These are phyloP conservation scores for Marmota monax DNA, from an alignment of 2,113 vertebrate genomes.

Conservation along the genomic window DNA sequence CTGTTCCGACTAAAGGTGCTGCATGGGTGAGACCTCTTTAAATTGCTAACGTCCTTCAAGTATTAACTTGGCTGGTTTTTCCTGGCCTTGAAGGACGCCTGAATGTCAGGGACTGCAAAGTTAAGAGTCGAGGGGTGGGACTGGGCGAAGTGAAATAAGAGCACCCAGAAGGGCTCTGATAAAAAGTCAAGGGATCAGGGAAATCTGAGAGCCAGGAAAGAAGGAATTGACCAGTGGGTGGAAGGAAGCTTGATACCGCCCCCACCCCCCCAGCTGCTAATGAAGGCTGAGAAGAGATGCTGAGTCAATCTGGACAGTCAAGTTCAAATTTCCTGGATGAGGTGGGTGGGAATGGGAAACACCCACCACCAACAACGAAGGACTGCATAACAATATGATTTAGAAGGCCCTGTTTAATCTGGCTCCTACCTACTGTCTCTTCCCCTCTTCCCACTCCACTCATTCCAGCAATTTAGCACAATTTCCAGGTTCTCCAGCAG, in stretches of 20 bases:
- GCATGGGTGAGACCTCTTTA: background rate
- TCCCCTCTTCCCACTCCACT: background rate
- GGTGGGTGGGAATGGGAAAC: background rate
- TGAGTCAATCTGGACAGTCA: background rate
- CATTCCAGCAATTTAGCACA: background rate
- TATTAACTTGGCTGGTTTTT: background rate
- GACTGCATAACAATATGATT: background rate
- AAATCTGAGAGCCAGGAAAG: background rate
- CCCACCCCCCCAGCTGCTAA: background rate
- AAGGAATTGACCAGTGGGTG: background rate
- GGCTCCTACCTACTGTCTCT: background rate
- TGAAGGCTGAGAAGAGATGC: background rate
- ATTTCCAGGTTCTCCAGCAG: background rate
- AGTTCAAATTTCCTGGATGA: background rate
- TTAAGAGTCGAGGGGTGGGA: background rate
- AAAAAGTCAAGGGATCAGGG: background rate
- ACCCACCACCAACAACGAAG: too few relatives aligned
- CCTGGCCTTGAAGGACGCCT: constrained; percentile 37
- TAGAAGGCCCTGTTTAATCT: background rate
- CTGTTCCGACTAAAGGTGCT: background rate
- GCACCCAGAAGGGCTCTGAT: background rate
- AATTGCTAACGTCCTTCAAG: background rate
- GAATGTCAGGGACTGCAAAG: constrained; percentile 1
- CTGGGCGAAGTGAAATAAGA: background rate
- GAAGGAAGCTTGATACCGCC: background rate